phyloP scores from a whole-genome alignment of 2,113 vertebrate species.

The Trogon melanurus region DNA sequence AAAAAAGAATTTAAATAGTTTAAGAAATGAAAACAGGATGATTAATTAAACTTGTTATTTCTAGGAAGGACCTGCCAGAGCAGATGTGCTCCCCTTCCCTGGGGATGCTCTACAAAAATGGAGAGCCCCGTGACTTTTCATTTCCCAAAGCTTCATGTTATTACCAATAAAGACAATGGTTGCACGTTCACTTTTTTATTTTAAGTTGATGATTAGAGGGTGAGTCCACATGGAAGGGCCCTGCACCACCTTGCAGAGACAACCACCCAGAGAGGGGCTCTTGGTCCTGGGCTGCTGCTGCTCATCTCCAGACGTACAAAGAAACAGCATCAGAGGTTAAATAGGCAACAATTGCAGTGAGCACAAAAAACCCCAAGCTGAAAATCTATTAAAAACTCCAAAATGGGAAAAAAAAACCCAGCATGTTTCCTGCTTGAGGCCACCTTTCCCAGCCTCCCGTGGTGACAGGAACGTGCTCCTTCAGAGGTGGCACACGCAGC shows the following conservation, averaged over 20 bases:
- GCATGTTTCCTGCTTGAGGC: neutral
- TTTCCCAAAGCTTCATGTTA: neutral
- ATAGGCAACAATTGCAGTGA: neutral
- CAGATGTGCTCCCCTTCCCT: slow-evolving; percentile 6
- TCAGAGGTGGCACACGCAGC: neutral
- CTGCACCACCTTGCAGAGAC: neutral
- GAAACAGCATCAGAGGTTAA: neutral
- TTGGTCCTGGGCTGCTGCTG: neutral
- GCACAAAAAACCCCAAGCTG: neutral
- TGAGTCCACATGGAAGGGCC: neutral
- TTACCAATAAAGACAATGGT: neutral
- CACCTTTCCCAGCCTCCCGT: neutral
- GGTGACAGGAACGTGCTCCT: neutral
- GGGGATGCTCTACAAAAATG: neutral
- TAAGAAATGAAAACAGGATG: slow-evolving; percentile 49
- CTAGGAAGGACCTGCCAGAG: slow-evolving; percentile 44
- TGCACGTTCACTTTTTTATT: neutral
- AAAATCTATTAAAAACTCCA: neutral
- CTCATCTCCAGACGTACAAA: neutral
- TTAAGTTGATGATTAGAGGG: neutral
- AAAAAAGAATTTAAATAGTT: slow-evolving; percentile 20
- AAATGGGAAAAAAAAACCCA: neutral
- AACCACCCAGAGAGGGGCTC: neutral
- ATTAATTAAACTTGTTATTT: slow-evolving; percentile 64
- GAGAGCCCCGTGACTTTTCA: neutral